phyloP scores from a whole-genome alignment of 2,113 vertebrate species.

The Rhabdomys dilectus region DNA sequence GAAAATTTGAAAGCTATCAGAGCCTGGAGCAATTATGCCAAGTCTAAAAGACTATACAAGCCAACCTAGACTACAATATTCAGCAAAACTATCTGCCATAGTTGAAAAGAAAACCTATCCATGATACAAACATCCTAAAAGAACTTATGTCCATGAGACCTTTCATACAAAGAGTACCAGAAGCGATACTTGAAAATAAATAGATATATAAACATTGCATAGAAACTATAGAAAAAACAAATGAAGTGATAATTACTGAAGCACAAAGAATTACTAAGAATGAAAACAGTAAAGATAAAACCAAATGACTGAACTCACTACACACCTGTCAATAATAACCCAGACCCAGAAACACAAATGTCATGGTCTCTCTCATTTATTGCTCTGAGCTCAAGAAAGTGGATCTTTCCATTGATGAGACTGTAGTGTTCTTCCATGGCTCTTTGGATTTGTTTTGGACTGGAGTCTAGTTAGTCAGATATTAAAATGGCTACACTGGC shows the following conservation, averaged over 20 bases:
- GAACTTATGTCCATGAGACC: not conserved
- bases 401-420: too few species aligned
- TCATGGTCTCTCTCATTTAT: not conserved
- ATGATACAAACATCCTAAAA: not conserved
- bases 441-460: too few species aligned
- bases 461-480: too few species aligned
- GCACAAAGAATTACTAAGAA: not conserved
- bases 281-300: not conserved
- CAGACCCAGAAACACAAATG: not conserved
- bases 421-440: too few species aligned
- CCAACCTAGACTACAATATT: not conserved
- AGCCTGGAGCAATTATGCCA: not conserved
- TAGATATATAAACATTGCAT: not conserved
- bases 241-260: not conserved
- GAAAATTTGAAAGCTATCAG: not conserved
- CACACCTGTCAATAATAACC: not conserved
- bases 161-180: not conserved
- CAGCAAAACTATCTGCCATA: not conserved
- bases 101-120: not conserved
- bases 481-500: too few species aligned
- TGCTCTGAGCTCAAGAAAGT: not conserved
- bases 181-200: not conserved
- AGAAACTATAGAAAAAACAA: not conserved
- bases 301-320: not conserved
- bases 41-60: not conserved